A percentile compares a stretch with the other conserved stretches of the same genome.
These are phyloP conservation scores for Caenorhabditis angaria DNA, from an alignment of 2,888 invertebrate species.

Conservation along the genomic window DNA sequence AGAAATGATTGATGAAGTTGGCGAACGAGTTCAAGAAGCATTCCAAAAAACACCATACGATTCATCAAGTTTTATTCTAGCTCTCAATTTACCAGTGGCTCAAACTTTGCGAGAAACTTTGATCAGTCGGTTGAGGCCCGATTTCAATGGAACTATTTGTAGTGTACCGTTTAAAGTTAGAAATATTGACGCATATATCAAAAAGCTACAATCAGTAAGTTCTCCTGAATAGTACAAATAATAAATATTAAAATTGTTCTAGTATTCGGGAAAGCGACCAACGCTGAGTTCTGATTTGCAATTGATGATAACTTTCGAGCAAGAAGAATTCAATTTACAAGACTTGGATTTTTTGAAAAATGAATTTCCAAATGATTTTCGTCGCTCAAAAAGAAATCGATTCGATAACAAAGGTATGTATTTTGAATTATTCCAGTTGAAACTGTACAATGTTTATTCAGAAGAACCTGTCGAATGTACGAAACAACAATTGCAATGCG, in stretches of 20 bases:
- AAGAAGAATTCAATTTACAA: constrained; percentile 60
- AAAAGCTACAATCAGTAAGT: constrained; percentile 27
- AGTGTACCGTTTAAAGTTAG: constrained; percentile 58
- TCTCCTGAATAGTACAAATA: no score
- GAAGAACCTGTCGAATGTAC: constrained; percentile 30
- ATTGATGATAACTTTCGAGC: constrained; percentile 65
- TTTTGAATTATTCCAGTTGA: no score
- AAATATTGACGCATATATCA: constrained; percentile 57
- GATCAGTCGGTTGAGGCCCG: constrained; percentile 29
- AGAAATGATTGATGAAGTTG: constrained; percentile 46
- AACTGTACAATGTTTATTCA: no score
- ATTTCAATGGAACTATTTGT: constrained; percentile 59
- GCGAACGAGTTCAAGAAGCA: constrained; percentile 34
- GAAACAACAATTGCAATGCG: constrained; percentile 47
- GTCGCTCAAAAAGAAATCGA: constrained; percentile 5
- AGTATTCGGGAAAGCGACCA: constrained; percentile 65
- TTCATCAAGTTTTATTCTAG: constrained; percentile 64
- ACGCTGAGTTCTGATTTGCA: constrained; percentile 65
- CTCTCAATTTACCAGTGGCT: constrained; percentile 64
- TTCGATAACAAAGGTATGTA: neutral
- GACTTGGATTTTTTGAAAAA: constrained; percentile 58
- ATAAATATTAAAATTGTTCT: constrained; percentile 15
- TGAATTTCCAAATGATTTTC: constrained; percentile 58
- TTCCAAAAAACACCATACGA: constrained; percentile 63
- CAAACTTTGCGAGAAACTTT: constrained; percentile 57